These are phyloP conservation scores for Coremacera marginata DNA, from an alignment of 2,888 invertebrate genomes.

Conservation along the genomic window DNA sequence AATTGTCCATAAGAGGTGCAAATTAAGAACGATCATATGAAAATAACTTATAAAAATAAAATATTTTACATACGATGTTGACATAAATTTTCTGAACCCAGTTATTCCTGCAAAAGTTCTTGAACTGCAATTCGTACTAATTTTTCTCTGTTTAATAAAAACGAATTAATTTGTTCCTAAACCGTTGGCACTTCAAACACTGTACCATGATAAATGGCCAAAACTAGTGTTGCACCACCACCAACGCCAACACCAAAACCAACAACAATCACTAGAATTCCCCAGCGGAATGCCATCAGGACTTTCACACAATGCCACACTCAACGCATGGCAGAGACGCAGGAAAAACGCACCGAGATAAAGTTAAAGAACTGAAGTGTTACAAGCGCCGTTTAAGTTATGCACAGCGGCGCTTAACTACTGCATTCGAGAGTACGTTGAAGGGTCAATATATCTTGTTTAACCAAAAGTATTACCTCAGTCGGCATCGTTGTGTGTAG, in stretches of 20 bases:
- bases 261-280: conserved; percentile 48
- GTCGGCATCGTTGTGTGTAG: not conserved
- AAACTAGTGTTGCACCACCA: conserved; percentile 53
- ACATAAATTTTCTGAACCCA: too few species aligned
- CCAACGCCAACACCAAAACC: conserved; percentile 21
- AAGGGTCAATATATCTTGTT: conserved; percentile 64
- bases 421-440: conserved; percentile 48
- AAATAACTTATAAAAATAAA: too few species aligned
- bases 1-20: too few species aligned
- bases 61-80: too few species aligned
- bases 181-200: conserved; percentile 27
- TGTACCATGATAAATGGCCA: conserved; percentile 57
- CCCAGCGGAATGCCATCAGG: conserved; percentile 49
- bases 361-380: conserved; percentile 47
- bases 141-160: conserved; percentile 27
- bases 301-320: conserved; percentile 21
- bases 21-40: too few species aligned
- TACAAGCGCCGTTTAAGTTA: conserved; percentile 50
- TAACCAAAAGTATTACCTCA: conserved; percentile 13
- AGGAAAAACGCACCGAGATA: not conserved
- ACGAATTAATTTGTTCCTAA: conserved; percentile 38
- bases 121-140: not conserved
- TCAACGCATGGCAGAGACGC: not conserved
- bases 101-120: not conserved
- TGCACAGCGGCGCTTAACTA: conserved; percentile 7